Conservation (phyloP, 1,140 invertebrate genomes). For the Macrostomum lignano region DNA sequence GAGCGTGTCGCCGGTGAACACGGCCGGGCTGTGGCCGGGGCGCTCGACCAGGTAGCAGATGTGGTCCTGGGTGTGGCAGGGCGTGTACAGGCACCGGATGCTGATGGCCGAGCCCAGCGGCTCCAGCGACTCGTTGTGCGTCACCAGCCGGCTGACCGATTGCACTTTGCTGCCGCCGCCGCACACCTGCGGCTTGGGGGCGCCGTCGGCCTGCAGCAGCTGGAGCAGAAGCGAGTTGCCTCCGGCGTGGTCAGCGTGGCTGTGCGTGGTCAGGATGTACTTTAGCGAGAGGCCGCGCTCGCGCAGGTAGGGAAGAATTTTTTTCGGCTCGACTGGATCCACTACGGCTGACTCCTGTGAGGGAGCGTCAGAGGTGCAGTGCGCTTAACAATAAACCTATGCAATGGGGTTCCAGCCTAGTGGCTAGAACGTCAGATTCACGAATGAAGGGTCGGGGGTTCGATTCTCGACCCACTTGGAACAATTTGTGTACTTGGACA, state of each 20-base stretch:
- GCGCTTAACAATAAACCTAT: too few species aligned
- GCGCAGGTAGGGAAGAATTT: conserved; percentile 30
- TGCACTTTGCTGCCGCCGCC: neutral
- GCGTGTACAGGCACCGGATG: conserved; percentile 56
- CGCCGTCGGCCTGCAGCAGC: conserved; percentile 32
- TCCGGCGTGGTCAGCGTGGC: conserved; percentile 89
- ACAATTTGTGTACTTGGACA: too few species aligned
- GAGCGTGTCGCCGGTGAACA: conserved; percentile 54
- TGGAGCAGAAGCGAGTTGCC: conserved; percentile 55
- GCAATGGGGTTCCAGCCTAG: too few species aligned
- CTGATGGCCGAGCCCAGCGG: conserved; percentile 10
- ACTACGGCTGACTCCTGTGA: conserved; percentile 52
- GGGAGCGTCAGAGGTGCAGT: too few species aligned
- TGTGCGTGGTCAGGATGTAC: conserved; percentile 69
- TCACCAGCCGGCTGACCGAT: neutral
- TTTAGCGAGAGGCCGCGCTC: conserved; percentile 41
- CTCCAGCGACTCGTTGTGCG: neutral
- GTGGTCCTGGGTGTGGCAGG: conserved; percentile 77
- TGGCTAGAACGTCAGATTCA: too few species aligned
- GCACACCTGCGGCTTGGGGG: neutral
- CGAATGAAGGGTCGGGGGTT: too few species aligned
- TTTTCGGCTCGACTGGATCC: conserved; percentile 64
- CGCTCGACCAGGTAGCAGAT: conserved; percentile 36
- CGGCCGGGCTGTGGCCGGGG: conserved; percentile 15
- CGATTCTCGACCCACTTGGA: too few species aligned